These are phyloP conservation scores for Meloidogyne exigua DNA, from an alignment of 1,140 invertebrate species.

Conservation along the genomic window DNA sequence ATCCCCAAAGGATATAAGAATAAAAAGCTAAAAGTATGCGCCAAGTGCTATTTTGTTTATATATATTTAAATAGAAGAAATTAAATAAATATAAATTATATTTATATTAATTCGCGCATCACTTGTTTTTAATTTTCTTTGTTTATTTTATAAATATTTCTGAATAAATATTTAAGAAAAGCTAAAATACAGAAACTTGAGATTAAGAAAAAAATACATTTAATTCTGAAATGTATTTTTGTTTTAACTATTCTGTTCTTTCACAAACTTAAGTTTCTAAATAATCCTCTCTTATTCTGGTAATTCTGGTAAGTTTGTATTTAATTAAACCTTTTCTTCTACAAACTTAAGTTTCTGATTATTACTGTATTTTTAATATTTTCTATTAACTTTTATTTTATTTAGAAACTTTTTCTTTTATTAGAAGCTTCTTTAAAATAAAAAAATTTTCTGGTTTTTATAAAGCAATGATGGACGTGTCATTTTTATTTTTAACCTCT, in stretches of 20 bases:
- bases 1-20: background rate
- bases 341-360: background rate
- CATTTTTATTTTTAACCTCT: background rate
- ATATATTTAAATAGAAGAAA: background rate
- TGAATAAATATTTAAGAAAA: background rate
- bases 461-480: background rate
- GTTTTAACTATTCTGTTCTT: background rate
- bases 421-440: no score
- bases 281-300: no score
- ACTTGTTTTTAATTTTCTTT: background rate
- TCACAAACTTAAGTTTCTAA: background rate
- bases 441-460: background rate
- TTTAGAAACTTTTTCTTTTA: no score
- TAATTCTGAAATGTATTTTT: no score
- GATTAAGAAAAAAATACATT: background rate
- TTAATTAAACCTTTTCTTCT: background rate
- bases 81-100: background rate
- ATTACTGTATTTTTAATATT: background rate
- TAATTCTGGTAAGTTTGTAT: background rate
- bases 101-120: conserved; percentile 4
- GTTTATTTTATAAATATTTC: background rate
- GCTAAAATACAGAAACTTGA: background rate
- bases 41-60: background rate
- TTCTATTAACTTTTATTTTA: no score
- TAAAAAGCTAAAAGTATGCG: background rate